phyloP scores from a whole-genome alignment of 2,113 vertebrate genomes.

The Nothocercus julius region DNA sequence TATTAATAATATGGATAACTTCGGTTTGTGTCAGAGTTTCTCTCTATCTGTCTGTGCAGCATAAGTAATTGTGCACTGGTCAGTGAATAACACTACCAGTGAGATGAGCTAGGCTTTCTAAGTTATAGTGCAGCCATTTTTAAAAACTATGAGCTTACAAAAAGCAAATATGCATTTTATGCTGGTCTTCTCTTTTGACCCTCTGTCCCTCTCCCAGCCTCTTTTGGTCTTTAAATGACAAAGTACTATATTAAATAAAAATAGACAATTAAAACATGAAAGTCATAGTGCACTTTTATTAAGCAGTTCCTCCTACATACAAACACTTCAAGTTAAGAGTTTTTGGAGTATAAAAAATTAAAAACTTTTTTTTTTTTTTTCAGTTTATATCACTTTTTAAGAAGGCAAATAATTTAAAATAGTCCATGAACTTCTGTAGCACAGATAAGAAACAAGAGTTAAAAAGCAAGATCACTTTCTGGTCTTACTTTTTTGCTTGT shows the following conservation, averaged over 20 bases:
- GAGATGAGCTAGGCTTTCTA: not conserved
- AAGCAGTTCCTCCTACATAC: too few relatives aligned
- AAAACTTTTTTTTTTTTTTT: not conserved
- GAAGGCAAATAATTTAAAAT: not conserved
- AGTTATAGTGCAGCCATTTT: not conserved
- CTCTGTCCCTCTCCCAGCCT: accelerated
- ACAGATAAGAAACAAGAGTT: not conserved
- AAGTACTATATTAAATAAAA: not conserved
- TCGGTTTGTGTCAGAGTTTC: not conserved
- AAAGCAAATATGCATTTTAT: not conserved
- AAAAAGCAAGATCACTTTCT: not conserved
- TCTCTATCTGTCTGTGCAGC: not conserved
- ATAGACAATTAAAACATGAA: not conserved
- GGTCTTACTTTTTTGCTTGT: not conserved
- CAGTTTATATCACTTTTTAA: not conserved
- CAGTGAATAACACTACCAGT: not conserved
- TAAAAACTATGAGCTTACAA: not conserved
- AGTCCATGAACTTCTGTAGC: not conserved
- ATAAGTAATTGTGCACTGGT: not conserved
- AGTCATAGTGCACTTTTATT: not conserved
- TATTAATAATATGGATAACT: not conserved
- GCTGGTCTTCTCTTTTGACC: not conserved
- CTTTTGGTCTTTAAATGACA: not conserved
- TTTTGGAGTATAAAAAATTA: not conserved
- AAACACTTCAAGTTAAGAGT: not conserved